Conservation (phyloP, 1,140 invertebrate species). For the Eriocheir sinensis region DNA sequence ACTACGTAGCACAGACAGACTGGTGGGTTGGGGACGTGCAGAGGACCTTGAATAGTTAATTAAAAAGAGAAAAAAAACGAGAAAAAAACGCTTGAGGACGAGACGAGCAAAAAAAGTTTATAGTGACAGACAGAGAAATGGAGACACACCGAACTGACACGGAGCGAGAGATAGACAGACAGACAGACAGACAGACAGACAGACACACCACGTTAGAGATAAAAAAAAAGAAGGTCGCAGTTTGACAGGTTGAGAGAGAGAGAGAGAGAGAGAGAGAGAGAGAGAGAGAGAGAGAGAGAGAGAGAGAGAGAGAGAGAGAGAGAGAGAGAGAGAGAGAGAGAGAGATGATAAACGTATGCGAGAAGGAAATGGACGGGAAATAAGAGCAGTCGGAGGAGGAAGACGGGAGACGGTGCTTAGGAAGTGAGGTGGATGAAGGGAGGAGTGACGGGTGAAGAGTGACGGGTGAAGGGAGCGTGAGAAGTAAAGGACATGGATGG, state of each 20-base stretch:
- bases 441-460: slow-evolving; percentile 1
- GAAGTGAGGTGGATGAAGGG: not conserved
- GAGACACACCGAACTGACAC: no score
- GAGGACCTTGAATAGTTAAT: no score
- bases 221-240: no score
- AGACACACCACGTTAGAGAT: no score
- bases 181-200: not conserved
- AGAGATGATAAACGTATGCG: not conserved
- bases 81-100: no score
- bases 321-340: slow-evolving; percentile 22
- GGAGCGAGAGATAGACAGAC: no score
- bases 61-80: no score
- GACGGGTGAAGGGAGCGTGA: not conserved
- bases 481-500: not conserved
- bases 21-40: no score
- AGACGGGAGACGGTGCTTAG: not conserved
- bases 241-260: not conserved
- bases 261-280: not conserved
- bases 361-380: not conserved
- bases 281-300: slow-evolving; percentile 1
- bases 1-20: not conserved
- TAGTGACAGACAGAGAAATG: no score
- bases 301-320: not conserved
- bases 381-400: not conserved
- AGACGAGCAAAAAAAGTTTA: no score